Evolutionary conservation across 1,140 invertebrate species (phyloP), one percentile per base, ranked within the genome.

Genomic region (Penaeus chinensis): DNA sequence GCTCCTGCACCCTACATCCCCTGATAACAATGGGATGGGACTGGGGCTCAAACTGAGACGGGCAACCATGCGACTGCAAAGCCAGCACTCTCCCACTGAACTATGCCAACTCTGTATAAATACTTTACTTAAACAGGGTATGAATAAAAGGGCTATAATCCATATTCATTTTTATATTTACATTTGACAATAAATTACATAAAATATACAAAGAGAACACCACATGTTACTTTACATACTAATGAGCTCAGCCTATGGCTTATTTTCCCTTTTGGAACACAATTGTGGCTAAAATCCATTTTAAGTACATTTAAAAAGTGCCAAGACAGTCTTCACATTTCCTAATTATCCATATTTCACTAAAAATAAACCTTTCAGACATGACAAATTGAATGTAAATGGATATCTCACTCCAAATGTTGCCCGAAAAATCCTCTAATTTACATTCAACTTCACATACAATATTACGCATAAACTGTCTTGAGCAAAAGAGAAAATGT

Each of bases 141-240:
- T 63, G 27, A 32, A 76, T 54, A 84, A 60, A 85, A 79, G 24
- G 61, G 0, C 37, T 42, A 32, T 54, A 19, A n/a, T 24, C 19
- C 27, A 54, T 42, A 54, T 76, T 82, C 80, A 71, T 76, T 61
- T 87, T 87, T 87, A 81, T 87, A 87, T 87, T 69, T 87, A 87
- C 85, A 87, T 62, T 82, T 82, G 78, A 87, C 85, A 87, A 87
- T 87, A 87, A 87, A 87, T 87, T 87, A 87, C 85, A 87, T 82
- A 87, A 87, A 87, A 87, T 87, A 87, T 87, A 87, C 85, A 87
- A 87, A 87, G 85, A 87, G 85, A 80, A 87, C 85, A 87, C 85
- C 85, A 87, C 80, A 87, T 76, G 63, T 87, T 87, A 65, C 78
- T 76, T 54, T 87, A 82, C 80, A 87, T 76, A 62, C 85, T 87